phyloP scores from a whole-genome alignment of 2,888 invertebrate genomes.

The Stenchaetothrips biformis region DNA sequence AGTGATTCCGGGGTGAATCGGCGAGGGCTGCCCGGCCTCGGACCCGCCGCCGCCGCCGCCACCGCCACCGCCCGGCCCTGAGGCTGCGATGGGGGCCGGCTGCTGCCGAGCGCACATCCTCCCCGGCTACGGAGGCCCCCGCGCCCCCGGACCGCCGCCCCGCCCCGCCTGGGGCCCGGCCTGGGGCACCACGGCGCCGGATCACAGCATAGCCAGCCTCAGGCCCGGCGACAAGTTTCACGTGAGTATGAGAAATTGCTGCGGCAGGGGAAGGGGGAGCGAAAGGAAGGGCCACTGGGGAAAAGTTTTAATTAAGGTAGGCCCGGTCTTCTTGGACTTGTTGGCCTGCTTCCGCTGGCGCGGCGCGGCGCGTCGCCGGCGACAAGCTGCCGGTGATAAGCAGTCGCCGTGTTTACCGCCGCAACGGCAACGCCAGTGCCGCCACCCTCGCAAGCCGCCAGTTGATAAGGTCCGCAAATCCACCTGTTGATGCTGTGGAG shows the following conservation, averaged over 20 bases:
- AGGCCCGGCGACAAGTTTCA: slow-evolving; percentile 13
- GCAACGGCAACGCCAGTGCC: not conserved
- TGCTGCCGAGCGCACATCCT: slow-evolving; percentile 1
- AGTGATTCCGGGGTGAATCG: too few species aligned
- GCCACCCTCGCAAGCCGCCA: not conserved
- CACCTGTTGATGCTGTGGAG: not conserved
- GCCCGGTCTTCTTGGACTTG: too few species aligned
- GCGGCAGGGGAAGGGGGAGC: not conserved
- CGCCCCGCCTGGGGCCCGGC: not conserved
- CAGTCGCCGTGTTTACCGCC: not conserved
- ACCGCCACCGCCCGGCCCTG: too few species aligned
- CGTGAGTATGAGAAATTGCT: not conserved
- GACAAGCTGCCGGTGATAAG: not conserved
- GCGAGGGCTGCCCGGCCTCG: too few species aligned
- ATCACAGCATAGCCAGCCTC: not conserved
- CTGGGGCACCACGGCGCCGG: not conserved
- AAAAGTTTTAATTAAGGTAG: not conserved
- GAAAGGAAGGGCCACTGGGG: not conserved
- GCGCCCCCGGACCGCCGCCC: not conserved
- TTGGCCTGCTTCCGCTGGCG: too few species aligned
- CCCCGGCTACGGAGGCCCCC: not conserved
- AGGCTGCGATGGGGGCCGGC: not conserved
- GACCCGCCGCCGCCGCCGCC: too few species aligned
- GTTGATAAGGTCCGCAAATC: slow-evolving; percentile 15
- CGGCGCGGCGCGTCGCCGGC: not conserved